These are phyloP conservation scores for Eubasilissa splendida DNA, from an alignment of 2,888 invertebrate species.

Conservation along the genomic window DNA sequence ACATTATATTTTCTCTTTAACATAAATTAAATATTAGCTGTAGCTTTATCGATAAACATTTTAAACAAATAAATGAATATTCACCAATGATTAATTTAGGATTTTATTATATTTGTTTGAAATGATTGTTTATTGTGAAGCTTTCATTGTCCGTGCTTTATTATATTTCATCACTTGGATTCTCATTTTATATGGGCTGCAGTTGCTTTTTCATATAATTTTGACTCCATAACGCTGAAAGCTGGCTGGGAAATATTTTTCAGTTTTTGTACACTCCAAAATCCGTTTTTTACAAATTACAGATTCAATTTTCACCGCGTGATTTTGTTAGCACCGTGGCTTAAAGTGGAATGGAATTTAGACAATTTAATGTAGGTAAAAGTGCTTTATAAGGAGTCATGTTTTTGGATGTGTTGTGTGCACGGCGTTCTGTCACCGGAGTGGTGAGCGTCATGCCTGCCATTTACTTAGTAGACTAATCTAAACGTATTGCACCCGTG, in stretches of 20 bases:
- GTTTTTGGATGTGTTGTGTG: conserved; percentile 38
- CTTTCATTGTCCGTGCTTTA: too few species aligned
- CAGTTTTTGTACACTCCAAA: not conserved
- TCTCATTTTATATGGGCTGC: too few species aligned
- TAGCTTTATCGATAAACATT: not conserved
- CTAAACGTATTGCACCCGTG: conserved; percentile 36
- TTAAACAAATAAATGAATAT: not conserved
- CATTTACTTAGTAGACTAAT: conserved; percentile 35
- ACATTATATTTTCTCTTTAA: not conserved
- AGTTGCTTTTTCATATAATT: too few species aligned
- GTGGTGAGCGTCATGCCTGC: conserved; percentile 28
- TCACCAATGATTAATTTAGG: too few species aligned
- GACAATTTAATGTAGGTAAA: conserved; percentile 59
- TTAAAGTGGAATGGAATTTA: conserved; percentile 59
- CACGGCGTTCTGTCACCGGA: conserved; percentile 10
- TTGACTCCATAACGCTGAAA: too few species aligned
- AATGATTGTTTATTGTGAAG: too few species aligned
- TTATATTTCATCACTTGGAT: too few species aligned
- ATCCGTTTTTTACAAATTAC: conserved; percentile 54
- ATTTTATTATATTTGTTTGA: too few species aligned
- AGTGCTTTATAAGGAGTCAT: conserved; percentile 25
- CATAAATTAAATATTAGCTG: not conserved
- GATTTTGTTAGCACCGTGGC: conserved; percentile 57
- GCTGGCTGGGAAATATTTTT: too few species aligned
- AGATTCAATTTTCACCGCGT: conserved; percentile 58